A percentile compares a stretch with the other conserved stretches of the same genome.
Evolutionary conservation across 2,797 vertebrate species (phyloP).

Genomic region (Erethizon dorsatum): DNA sequence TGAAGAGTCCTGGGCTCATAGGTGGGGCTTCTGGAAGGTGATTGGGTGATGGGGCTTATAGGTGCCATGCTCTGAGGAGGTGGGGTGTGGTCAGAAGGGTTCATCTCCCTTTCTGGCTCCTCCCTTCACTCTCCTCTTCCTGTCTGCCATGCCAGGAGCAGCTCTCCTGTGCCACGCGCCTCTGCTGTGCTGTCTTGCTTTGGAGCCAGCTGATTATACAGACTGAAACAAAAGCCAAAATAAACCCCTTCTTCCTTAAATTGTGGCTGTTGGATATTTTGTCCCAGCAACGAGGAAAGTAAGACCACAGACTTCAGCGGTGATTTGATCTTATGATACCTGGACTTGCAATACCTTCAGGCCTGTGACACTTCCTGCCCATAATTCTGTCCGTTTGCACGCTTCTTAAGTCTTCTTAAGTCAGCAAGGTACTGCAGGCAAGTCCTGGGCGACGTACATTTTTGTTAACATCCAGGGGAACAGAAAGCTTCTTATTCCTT

Average conservation of each 20-base stretch:
- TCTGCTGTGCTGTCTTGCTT: not conserved
- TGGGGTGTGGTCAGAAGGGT: not conserved
- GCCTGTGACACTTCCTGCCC: not conserved
- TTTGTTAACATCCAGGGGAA: not conserved
- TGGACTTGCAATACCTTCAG: not conserved
- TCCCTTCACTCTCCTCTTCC: not conserved
- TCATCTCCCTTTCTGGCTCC: not conserved
- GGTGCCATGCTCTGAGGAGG: not conserved
- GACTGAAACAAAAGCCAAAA: not conserved
- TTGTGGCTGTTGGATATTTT: not conserved
- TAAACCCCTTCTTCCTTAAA: not conserved
- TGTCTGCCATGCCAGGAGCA: no score
- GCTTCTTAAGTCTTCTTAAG: slow-evolving; percentile 33
- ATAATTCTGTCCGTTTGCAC: not conserved
- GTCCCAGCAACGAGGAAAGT: not conserved
- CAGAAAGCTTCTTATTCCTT: slow-evolving; percentile 8
- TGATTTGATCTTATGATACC: not conserved
- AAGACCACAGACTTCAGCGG: not conserved
- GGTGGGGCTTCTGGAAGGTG: not conserved
- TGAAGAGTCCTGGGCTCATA: not conserved
- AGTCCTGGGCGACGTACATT: not conserved
- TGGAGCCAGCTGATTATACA: not conserved
- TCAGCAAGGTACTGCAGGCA: not conserved
- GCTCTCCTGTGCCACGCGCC: not conserved
- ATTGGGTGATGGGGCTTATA: not conserved